Conservation (phyloP, 2,113 vertebrate species). For the Polypterus bichir region DNA sequence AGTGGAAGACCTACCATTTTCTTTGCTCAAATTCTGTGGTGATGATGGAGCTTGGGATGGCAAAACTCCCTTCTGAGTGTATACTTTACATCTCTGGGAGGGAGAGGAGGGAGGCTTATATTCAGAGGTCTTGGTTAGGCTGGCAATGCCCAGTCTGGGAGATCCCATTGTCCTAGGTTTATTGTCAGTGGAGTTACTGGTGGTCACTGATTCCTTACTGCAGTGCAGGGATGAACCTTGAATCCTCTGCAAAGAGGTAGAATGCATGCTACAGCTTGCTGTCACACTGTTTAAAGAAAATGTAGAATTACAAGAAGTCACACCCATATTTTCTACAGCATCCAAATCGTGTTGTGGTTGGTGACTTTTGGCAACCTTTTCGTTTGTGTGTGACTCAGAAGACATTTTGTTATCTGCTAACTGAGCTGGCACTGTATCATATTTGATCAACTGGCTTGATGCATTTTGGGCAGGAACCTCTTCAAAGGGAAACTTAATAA, state of each 20-base stretch:
- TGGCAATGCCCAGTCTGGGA: conserved; percentile 80
- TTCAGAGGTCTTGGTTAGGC: conserved; percentile 83
- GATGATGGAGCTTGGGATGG: conserved; percentile 58
- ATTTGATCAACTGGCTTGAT: conserved; percentile 36
- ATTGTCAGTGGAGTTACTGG: conserved; percentile 58
- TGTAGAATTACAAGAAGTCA: conserved; percentile 44
- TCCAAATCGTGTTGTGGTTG: conserved; percentile 58
- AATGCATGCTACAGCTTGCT: conserved; percentile 51
- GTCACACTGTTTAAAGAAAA: conserved; percentile 59
- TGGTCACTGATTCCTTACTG: conserved; percentile 69
- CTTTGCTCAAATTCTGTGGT: conserved; percentile 53
- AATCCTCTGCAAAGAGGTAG: conserved; percentile 45
- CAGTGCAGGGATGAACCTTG: conserved; percentile 64
- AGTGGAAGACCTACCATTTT: conserved; percentile 50
- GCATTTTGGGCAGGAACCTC: conserved; percentile 54
- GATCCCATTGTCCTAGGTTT: conserved; percentile 85
- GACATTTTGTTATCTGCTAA: conserved; percentile 27
- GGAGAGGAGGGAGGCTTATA: conserved; percentile 80
- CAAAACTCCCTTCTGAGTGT: conserved; percentile 87
- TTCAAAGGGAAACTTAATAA: conserved; percentile 73
- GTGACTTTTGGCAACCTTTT: conserved; percentile 44
- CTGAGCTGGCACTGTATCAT: conserved; percentile 27
- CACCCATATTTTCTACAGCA: conserved; percentile 56
- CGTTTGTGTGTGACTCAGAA: conserved; percentile 42
- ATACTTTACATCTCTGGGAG: conserved; percentile 90